Percentiles rank a stretch among this genome's conserved stretches.
Evolutionary conservation across 2,797 vertebrate genomes (phyloP).

Genomic region (Pseudopleuronectes americanus): DNA sequence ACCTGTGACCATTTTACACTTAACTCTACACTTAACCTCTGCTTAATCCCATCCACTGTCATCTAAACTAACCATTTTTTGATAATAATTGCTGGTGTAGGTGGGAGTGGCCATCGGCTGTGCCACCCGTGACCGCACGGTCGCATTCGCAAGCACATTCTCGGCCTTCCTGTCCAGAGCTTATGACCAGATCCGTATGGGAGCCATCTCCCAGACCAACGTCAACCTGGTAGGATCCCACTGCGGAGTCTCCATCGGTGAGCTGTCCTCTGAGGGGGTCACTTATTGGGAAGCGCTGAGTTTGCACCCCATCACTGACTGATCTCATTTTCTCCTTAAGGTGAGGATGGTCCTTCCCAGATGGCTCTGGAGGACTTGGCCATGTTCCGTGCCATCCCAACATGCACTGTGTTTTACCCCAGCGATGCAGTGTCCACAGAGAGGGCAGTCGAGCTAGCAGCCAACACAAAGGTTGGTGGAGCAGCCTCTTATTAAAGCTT

Average conservation of each 20-base stretch:
- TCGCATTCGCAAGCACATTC: slow-evolving; percentile 90
- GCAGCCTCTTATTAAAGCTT: background rate
- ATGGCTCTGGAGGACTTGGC: slow-evolving; percentile 93
- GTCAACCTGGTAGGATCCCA: slow-evolving; percentile 91
- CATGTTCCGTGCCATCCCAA: slow-evolving; percentile 91
- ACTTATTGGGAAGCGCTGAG: accelerated
- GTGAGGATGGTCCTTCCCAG: slow-evolving; percentile 90
- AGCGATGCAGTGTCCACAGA: slow-evolving; percentile 89
- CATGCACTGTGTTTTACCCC: slow-evolving; percentile 91
- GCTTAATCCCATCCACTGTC: background rate
- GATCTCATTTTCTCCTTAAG: slow-evolving; percentile 58
- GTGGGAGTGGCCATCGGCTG: slow-evolving; percentile 91
- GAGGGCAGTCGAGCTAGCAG: slow-evolving; percentile 86
- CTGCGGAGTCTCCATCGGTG: slow-evolving; percentile 90
- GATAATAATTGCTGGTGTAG: slow-evolving; percentile 62
- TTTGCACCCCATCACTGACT: background rate
- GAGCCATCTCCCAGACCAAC: slow-evolving; percentile 86
- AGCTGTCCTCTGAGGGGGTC: slow-evolving; percentile 18
- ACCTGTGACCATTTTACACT: background rate
- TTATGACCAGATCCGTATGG: slow-evolving; percentile 92
- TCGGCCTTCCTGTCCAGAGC: slow-evolving; percentile 88
- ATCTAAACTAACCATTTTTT: background rate
- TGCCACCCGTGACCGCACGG: slow-evolving; percentile 82
- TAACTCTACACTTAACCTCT: background rate
- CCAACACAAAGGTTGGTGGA: slow-evolving; percentile 85